These are phyloP conservation scores for Empidonax alnorum DNA, from an alignment of 2,113 vertebrate genomes.

Conservation along the genomic window DNA sequence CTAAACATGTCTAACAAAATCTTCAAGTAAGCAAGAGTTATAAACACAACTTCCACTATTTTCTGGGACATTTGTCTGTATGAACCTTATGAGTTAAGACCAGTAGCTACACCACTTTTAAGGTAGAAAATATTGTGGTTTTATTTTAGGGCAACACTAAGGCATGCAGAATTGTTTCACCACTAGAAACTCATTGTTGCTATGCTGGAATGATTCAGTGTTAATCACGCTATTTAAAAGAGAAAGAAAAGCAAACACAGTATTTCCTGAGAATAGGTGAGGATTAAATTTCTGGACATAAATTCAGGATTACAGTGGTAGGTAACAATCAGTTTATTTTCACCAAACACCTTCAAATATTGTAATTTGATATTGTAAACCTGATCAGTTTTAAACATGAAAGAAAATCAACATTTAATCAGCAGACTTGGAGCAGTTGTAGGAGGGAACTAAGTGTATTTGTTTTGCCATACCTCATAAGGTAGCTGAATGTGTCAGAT, in stretches of 20 bases:
- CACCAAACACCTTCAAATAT: background rate
- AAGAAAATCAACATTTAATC: background rate
- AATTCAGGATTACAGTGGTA: background rate
- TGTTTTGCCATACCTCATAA: background rate
- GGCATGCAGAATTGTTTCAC: background rate
- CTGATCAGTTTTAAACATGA: background rate
- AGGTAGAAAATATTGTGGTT: background rate
- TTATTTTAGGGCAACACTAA: background rate
- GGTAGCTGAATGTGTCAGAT: background rate
- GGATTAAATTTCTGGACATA: background rate
- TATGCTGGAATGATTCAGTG: background rate
- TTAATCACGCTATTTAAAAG: background rate
- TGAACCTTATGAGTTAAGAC: background rate
- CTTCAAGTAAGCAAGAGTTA: background rate
- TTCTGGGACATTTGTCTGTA: background rate
- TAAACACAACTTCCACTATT: background rate
- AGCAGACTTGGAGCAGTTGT: background rate
- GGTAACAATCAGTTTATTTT: background rate
- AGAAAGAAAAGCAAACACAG: background rate
- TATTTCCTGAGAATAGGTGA: background rate
- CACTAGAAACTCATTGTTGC: background rate
- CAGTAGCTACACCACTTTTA: background rate
- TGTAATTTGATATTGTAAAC: background rate
- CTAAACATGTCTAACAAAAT: background rate
- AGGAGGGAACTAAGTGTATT: background rate